Percentiles rank a stretch among this genome's conserved stretches.
These are phyloP conservation scores for Dryococelus australis DNA, from an alignment of 2,888 invertebrate genomes.

Conservation along the genomic window DNA sequence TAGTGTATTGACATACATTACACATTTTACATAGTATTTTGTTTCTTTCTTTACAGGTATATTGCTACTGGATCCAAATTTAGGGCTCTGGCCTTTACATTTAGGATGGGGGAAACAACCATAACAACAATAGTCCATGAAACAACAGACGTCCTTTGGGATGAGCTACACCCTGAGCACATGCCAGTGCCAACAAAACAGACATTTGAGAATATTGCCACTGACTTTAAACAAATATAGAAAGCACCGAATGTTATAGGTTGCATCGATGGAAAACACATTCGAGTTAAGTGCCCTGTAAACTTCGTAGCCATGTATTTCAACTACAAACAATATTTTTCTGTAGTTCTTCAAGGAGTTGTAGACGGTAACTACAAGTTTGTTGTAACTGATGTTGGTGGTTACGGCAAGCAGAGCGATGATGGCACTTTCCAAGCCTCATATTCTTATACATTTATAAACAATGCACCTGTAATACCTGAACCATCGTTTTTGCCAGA, in stretches of 20 bases:
- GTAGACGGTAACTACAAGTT: neutral
- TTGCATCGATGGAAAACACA: neutral
- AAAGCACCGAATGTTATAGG: neutral
- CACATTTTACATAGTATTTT: neutral
- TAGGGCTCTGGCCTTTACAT: neutral
- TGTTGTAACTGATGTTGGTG: neutral
- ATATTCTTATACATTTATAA: neutral
- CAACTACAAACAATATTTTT: neutral
- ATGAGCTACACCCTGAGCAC: neutral
- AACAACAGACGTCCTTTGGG: neutral
- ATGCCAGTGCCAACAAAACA: neutral
- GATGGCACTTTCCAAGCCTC: neutral
- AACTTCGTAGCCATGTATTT: neutral
- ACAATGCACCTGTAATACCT: neutral
- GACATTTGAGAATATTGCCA: neutral
- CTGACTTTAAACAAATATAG: neutral
- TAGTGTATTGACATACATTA: neutral
- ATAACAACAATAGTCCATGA: neutral
- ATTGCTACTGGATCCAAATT: neutral
- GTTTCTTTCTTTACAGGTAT: neutral
- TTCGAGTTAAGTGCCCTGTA: neutral
- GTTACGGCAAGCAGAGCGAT: neutral
- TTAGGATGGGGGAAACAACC: neutral
- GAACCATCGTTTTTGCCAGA: neutral
- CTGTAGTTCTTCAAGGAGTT: neutral